Percentiles rank a stretch among this genome's conserved stretches.
Evolutionary conservation across 1,140 invertebrate species (phyloP).

Genomic region (Cotesia chilonis): DNA sequence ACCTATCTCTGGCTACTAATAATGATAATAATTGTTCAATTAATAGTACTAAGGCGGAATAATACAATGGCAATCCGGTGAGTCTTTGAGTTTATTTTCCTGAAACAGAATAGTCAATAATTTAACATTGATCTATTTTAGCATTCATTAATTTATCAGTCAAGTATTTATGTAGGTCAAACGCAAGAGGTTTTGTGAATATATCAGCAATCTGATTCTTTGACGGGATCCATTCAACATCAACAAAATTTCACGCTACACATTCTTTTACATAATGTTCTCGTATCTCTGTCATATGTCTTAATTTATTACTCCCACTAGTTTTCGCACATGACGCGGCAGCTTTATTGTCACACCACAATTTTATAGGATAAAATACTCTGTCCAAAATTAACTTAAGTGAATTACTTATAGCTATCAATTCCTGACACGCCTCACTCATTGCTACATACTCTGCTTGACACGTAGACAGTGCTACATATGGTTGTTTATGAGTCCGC

Average conservation of each 20-base stretch:
- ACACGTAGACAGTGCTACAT: constrained; percentile 36
- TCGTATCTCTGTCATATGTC: constrained; percentile 30
- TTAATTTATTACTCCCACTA: constrained; percentile 27
- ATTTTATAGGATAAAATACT: constrained; percentile 15
- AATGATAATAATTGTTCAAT: no score
- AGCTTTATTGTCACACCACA: constrained; percentile 25
- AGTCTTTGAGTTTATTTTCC: no score
- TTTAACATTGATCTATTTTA: no score
- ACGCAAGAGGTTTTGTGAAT: constrained; percentile 30
- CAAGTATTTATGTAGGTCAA: constrained; percentile 24
- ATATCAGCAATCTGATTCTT: constrained; percentile 28
- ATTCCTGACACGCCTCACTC: constrained; percentile 33
- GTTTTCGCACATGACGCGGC: constrained; percentile 23
- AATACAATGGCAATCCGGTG: no score
- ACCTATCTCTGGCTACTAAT: background rate
- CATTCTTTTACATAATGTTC: constrained; percentile 36
- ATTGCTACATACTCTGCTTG: constrained; percentile 36
- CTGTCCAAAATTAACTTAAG: constrained; percentile 25
- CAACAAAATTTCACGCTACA: constrained; percentile 17
- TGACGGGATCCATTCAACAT: constrained; percentile 29
- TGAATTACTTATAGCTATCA: constrained; percentile 25
- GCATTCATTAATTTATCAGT: constrained; percentile 20
- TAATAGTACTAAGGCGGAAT: no score
- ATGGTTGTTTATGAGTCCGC: constrained; percentile 30
- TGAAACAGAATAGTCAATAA: no score